Conservation (phyloP, 2,888 invertebrate species). For the Macropis europaea region DNA sequence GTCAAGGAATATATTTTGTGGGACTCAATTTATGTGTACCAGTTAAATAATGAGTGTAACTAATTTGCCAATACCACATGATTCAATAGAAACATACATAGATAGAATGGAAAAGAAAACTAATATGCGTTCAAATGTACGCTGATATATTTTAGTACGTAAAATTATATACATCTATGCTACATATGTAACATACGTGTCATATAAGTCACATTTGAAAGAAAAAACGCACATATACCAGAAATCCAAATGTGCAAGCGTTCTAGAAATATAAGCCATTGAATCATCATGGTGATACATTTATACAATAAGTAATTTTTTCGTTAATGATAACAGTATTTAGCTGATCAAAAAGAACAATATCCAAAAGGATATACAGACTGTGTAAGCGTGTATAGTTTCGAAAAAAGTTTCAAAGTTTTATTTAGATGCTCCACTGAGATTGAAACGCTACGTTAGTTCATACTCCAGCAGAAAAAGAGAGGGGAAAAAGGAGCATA, state of each 20-base stretch:
- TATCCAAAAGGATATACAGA: not conserved
- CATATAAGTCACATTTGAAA: not conserved
- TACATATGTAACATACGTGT: not conserved
- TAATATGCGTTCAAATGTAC: too few relatives aligned
- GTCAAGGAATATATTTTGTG: too few relatives aligned
- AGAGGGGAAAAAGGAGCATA: not conserved
- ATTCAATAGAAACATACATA: too few relatives aligned
- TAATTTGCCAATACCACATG: too few relatives aligned
- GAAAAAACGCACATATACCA: not conserved
- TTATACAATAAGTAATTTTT: constrained; percentile 13
- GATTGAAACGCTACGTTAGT: constrained; percentile 16
- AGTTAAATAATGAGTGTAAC: too few relatives aligned
- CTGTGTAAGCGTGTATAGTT: not conserved
- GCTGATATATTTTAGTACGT: too few relatives aligned
- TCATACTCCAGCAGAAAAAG: not conserved
- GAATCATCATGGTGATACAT: not conserved
- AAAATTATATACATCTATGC: too few relatives aligned
- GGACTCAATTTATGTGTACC: too few relatives aligned
- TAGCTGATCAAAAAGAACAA: not conserved
- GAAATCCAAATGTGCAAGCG: constrained; percentile 21
- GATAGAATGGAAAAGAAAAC: too few relatives aligned
- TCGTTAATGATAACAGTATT: constrained; percentile 10
- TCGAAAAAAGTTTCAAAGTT: constrained; percentile 19
- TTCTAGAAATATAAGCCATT: not conserved
- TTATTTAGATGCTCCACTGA: constrained; percentile 14